These are phyloP conservation scores for Poeciliopsis paucimaculata DNA, from an alignment of 2,797 vertebrate species.

Conservation along the genomic window DNA sequence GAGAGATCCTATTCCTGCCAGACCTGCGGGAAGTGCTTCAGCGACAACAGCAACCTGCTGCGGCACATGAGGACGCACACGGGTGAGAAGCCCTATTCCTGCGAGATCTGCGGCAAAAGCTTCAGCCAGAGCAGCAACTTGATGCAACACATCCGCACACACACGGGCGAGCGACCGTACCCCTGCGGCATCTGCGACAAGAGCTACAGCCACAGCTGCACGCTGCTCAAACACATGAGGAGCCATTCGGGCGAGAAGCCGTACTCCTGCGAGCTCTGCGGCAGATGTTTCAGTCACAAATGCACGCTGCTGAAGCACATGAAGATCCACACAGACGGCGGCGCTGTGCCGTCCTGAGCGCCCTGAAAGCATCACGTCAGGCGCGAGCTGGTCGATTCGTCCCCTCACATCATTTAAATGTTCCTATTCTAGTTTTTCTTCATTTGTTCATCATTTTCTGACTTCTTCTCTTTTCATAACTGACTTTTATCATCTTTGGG, in stretches of 20 bases:
- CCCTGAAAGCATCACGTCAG: not conserved
- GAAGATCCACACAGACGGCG: not conserved
- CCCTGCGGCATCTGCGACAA: not conserved
- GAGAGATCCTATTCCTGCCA: not conserved
- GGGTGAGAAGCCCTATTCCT: not conserved
- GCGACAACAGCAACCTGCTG: conserved; percentile 4
- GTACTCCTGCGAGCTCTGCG: not conserved
- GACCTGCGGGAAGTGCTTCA: not conserved
- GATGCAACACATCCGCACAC: conserved; percentile 3
- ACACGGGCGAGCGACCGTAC: not conserved
- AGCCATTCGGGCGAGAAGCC: conserved; percentile 9
- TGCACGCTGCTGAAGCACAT: not conserved
- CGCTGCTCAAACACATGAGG: conserved; percentile 10
- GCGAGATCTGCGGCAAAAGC: not conserved
- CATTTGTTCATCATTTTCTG: not conserved
- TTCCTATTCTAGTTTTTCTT: not conserved
- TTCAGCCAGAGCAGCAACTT: conserved; percentile 4
- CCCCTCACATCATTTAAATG: not conserved
- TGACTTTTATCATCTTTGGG: not conserved
- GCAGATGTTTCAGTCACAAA: not conserved
- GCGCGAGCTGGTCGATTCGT: too few relatives aligned
- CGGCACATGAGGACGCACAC: conserved; percentile 4
- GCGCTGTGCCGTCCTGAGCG: not conserved
- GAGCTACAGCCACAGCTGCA: conserved; percentile 7
- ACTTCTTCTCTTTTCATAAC: not conserved